Evolutionary conservation across 2,797 vertebrate genomes (phyloP).

Genomic region (Psittacula derbiana): DNA sequence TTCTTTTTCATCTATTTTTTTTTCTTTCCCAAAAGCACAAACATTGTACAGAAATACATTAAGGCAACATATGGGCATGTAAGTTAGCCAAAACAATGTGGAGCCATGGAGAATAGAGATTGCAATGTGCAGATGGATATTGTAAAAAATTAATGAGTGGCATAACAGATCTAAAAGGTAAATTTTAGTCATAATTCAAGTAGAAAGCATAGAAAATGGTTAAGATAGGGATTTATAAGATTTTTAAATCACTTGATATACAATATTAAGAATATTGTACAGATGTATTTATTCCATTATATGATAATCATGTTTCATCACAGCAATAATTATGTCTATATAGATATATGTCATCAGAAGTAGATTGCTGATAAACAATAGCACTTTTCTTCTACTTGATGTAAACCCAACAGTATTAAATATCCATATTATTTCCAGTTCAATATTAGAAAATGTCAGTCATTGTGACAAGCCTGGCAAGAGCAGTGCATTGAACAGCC

Average conservation of each 20-base stretch:
- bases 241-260: conserved; percentile 61
- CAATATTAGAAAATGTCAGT: conserved; percentile 82
- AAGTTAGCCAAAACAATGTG: conserved; percentile 83
- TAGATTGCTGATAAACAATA: conserved; percentile 79
- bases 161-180: conserved; percentile 84
- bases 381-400: conserved; percentile 74
- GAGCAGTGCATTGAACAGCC: conserved; percentile 57
- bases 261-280: conserved; percentile 66
- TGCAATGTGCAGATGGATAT: conserved; percentile 85
- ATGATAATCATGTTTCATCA: conserved; percentile 73
- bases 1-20: neutral
- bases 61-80: conserved; percentile 84
- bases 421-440: conserved; percentile 83
- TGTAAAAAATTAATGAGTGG: conserved; percentile 89
- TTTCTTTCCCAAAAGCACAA: conserved; percentile 68
- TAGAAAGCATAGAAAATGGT: conserved; percentile 64
- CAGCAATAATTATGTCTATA: conserved; percentile 74
- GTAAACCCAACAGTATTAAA: conserved; percentile 77
- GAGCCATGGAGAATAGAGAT: conserved; percentile 78
- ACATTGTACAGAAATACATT: conserved; percentile 81
- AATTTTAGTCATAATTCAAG: conserved; percentile 81
- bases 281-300: conserved; percentile 71
- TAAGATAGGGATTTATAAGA: conserved; percentile 65
- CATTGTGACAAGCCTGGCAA: conserved; percentile 75
- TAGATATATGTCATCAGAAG: conserved; percentile 71